A percentile compares a stretch with the other conserved stretches of the same genome.
Evolutionary conservation across 2,888 invertebrate genomes (phyloP).

Genomic region (Malthinus flaveolus): DNA sequence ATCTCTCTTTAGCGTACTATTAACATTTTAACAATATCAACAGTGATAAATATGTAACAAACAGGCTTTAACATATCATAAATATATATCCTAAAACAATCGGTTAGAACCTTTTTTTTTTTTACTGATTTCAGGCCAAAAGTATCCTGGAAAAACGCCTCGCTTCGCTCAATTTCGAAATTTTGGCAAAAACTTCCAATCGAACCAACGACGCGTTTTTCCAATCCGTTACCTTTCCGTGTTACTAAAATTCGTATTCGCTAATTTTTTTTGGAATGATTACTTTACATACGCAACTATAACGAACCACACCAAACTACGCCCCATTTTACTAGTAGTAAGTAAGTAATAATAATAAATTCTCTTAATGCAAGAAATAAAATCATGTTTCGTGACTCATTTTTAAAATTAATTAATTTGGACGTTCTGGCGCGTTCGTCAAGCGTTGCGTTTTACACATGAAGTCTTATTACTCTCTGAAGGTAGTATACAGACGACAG

Average conservation of each 20-base stretch:
- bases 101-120: constrained; percentile 28
- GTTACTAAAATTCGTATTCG: constrained; percentile 34
- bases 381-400: not conserved
- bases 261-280: constrained; percentile 45
- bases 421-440: constrained; percentile 31
- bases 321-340: not conserved
- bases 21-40: constrained; percentile 50
- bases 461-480: constrained; percentile 56
- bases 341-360: constrained; percentile 8
- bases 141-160: not conserved
- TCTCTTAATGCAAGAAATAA: constrained; percentile 28
- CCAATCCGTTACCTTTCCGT: constrained; percentile 14
- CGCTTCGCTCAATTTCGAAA: not conserved
- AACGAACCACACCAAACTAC: constrained; percentile 33
- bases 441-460: constrained; percentile 35
- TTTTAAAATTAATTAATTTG: constrained; percentile 4
- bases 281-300: constrained; percentile 40
- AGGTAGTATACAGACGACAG: constrained; percentile 45
- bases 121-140: constrained; percentile 27
- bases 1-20: constrained; percentile 18
- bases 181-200: constrained; percentile 1
- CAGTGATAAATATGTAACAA: constrained; percentile 53
- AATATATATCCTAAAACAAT: constrained; percentile 36
- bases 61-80: constrained; percentile 50
- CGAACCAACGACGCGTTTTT: constrained; percentile 14